Evolutionary conservation across 2,888 invertebrate species (phyloP).

Genomic region (Campoplex nolae): DNA sequence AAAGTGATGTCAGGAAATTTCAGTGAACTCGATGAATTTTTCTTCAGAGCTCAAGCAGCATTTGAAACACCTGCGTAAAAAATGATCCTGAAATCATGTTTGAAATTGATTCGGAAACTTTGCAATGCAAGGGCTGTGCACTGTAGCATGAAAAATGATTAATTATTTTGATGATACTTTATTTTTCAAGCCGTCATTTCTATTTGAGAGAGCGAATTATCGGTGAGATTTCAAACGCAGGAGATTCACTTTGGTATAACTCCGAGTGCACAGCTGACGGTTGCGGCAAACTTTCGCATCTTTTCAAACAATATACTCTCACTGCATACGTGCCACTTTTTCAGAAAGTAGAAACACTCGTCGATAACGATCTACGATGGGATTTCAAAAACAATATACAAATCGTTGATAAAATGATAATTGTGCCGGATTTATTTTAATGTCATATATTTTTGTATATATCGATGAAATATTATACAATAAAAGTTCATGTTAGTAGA

Average conservation of each 20-base stretch:
- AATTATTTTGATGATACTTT: background rate
- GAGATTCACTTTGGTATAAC: constrained; percentile 51
- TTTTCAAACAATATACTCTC: constrained; percentile 43
- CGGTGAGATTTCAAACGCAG: constrained; percentile 7
- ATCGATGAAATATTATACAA: constrained; percentile 28
- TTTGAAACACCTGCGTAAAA: background rate
- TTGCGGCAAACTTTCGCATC: constrained; percentile 55
- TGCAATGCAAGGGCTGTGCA: background rate
- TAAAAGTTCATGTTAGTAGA: background rate
- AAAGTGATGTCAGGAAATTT: background rate
- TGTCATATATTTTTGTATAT: constrained; percentile 45
- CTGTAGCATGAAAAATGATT: background rate
- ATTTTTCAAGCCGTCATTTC: constrained; percentile 4
- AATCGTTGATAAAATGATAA: background rate
- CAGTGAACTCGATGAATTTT: background rate
- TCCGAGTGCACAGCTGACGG: constrained; percentile 37
- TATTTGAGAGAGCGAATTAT: constrained; percentile 37
- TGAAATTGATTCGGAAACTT: background rate
- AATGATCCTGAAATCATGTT: background rate
- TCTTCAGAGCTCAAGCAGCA: background rate
- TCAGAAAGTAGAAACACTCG: constrained; percentile 3
- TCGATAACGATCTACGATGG: background rate
- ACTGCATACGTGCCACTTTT: constrained; percentile 27
- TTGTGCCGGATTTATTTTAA: constrained; percentile 13
- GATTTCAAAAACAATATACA: background rate